Evolutionary conservation across 1,140 invertebrate species (phyloP).

Genomic region (Diachasmimorpha longicaudata): DNA sequence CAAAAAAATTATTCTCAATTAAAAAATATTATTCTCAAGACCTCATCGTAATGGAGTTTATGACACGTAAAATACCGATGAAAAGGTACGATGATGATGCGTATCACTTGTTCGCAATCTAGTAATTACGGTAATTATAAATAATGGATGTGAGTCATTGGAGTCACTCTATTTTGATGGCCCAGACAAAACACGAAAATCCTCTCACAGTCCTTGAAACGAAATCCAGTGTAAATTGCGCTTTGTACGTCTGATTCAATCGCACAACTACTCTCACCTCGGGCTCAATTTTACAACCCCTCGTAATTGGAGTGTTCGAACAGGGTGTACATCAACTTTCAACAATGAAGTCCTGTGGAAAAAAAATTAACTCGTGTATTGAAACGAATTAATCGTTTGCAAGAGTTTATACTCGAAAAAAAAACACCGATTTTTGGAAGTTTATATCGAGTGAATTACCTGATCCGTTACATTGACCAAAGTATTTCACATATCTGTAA

Average conservation of each 20-base stretch:
- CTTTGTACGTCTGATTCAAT: background rate
- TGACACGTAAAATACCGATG: too few relatives aligned
- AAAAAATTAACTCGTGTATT: background rate
- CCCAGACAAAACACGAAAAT: background rate
- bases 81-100: background rate
- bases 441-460: background rate
- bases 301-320: background rate
- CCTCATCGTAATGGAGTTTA: too few relatives aligned
- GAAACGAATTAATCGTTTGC: background rate
- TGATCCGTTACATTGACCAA: too few relatives aligned
- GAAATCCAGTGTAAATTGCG: background rate
- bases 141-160: background rate
- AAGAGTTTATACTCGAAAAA: background rate
- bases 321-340: background rate
- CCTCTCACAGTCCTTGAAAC: background rate
- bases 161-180: background rate
- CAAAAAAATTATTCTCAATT: too few relatives aligned
- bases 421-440: background rate
- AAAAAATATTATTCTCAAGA: too few relatives aligned
- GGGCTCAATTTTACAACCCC: background rate
- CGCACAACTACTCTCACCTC: background rate
- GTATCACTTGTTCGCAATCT: background rate
- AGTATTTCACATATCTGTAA: too few relatives aligned
- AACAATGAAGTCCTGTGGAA: background rate
- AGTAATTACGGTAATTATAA: background rate